These are phyloP conservation scores for Synanceia verrucosa DNA, from an alignment of 2,797 vertebrate genomes.

Conservation along the genomic window DNA sequence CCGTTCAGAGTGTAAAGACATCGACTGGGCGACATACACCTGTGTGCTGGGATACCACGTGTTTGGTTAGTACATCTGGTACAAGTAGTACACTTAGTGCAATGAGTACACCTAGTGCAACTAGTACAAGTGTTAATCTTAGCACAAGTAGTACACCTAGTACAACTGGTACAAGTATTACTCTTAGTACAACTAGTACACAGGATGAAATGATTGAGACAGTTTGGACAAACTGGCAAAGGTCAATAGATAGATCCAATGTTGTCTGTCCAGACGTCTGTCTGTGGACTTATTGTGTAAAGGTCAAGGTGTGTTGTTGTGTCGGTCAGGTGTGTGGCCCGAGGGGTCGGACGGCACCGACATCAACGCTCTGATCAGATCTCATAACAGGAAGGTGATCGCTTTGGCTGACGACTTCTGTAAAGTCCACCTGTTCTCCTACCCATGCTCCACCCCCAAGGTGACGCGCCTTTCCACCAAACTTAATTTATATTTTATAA, in stretches of 20 bases:
- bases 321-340: conserved; percentile 91
- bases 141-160: background rate
- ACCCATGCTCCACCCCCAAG: conserved; percentile 95
- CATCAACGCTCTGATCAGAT: conserved; percentile 95
- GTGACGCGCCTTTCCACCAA: conserved; percentile 66
- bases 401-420: conserved; percentile 98
- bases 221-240: no score
- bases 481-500: no score
- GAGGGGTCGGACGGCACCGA: conserved; percentile 98
- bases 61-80: conserved; percentile 84
- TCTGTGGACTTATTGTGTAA: background rate
- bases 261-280: no score
- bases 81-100: background rate
- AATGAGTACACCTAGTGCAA: background rate
- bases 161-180: background rate
- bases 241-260: no score
- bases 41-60: conserved; percentile 98
- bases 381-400: conserved; percentile 93
- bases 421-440: conserved; percentile 97
- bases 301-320: conserved; percentile 5
- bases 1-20: conserved; percentile 97
- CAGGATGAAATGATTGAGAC: no score
- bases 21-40: conserved; percentile 95
- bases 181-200: background rate
- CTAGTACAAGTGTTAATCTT: background rate